A percentile compares a stretch with the other conserved stretches of the same genome.
Evolutionary conservation across 2,888 invertebrate genomes (phyloP).

Genomic region (Ommatoiulus sabulosus): DNA sequence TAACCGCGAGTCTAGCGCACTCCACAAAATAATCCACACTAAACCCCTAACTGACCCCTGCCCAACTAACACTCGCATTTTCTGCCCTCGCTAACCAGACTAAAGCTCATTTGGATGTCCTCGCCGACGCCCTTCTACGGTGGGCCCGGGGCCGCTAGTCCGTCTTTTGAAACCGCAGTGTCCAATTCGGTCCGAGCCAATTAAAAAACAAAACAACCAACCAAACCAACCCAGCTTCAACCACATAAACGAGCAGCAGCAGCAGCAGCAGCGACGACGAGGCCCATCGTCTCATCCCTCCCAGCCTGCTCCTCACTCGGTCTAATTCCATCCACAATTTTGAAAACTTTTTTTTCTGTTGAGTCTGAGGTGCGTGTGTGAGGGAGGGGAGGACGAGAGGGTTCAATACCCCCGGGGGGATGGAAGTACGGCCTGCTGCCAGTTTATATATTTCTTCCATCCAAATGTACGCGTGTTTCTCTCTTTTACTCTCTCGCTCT

Average conservation of each 20-base stretch:
- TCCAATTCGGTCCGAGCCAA: conserved; percentile 22
- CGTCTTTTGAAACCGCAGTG: neutral
- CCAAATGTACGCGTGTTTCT: conserved; percentile 28
- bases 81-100: conserved; percentile 77
- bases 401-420: neutral
- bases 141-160: conserved; percentile 92
- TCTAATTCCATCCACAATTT: conserved; percentile 34
- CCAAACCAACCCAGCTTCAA: conserved; percentile 2
- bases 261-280: neutral
- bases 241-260: conserved; percentile 29
- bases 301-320: conserved; percentile 11
- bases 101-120: conserved; percentile 92
- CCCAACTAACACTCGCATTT: conserved; percentile 26
- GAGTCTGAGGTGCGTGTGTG: neutral
- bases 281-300: neutral
- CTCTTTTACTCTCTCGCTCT: conserved; percentile 9
- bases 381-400: neutral
- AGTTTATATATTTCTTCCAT: conserved; percentile 34
- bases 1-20: too few species aligned
- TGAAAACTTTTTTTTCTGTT: neutral
- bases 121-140: conserved; percentile 91
- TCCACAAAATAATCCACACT: too few species aligned
- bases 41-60: neutral
- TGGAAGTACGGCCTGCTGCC: neutral
- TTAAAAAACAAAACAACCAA: neutral